Evolutionary conservation across 2,888 invertebrate genomes (phyloP).

Genomic region (Hypercompe scribonia): DNA sequence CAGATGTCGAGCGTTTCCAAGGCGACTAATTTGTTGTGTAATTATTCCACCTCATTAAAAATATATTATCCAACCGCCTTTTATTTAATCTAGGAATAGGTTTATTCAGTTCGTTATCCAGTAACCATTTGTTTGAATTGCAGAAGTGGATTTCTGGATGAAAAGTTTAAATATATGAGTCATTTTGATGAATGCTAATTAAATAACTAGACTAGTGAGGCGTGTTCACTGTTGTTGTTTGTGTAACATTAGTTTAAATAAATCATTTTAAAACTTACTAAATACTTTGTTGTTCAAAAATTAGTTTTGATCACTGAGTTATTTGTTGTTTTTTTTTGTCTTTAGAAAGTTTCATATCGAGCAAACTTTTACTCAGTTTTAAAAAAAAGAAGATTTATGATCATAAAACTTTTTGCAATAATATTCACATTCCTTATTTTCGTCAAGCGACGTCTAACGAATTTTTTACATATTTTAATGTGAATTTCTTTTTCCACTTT

Average conservation of each 20-base stretch:
- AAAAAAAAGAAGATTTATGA: slow-evolving; percentile 29
- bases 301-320: neutral
- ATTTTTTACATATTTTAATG: slow-evolving; percentile 69
- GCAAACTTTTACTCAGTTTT: slow-evolving; percentile 8
- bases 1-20: slow-evolving; percentile 62
- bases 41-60: slow-evolving; percentile 76
- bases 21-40: slow-evolving; percentile 72
- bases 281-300: slow-evolving; percentile 21
- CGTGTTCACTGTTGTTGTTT: slow-evolving; percentile 48
- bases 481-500: slow-evolving; percentile 65
- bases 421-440: slow-evolving; percentile 29
- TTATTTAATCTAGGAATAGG: slow-evolving; percentile 43
- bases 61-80: slow-evolving; percentile 60
- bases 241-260: slow-evolving; percentile 49
- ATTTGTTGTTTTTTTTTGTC: neutral
- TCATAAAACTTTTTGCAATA: slow-evolving; percentile 43
- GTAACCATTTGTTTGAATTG: slow-evolving; percentile 46
- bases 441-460: slow-evolving; percentile 44
- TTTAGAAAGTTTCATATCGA: neutral
- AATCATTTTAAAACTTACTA: too few species aligned
- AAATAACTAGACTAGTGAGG: slow-evolving; percentile 53
- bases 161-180: slow-evolving; percentile 47
- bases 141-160: slow-evolving; percentile 41
- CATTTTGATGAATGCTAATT: slow-evolving; percentile 48
- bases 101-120: slow-evolving; percentile 39